Base-by-base conservation (phyloP, 2,797 vertebrate species). In the Fistularia commersonii region DNA sequence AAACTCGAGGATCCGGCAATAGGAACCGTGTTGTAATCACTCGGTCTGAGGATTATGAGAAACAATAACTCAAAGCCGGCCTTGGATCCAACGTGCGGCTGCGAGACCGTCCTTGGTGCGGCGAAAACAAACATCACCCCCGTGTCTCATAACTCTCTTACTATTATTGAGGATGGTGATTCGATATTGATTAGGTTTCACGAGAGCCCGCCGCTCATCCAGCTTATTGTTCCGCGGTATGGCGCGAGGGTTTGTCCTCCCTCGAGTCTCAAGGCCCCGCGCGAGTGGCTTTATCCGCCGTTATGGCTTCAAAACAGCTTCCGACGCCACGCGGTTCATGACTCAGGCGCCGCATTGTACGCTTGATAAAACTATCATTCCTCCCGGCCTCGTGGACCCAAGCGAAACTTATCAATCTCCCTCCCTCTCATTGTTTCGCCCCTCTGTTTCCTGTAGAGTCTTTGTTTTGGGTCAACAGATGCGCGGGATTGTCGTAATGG, bases 121-220 rank as follows among this genome's bases (percentile, higher is more conserved):
- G 60, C 32, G 46, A 83, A 85, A 84, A 81, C 76, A 84, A 88
- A 85, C 81, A 83, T 79, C 71, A 67, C 82, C 76, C 81, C 67
- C 4, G 72, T 64, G 80, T 77, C 80, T 80, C 78, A 84, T 90
- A 90, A 88, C 73, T 85, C 82, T 81, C 74, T 66, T 76, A 75
- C 76, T 61, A 74, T 85, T 77, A 76, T 78, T 72, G 68, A 73
- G 70, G 74, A 77, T 65, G 76, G 82, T 87, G 81, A 87, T 89
- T 84, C 80, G 79, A 79, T 90, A 90, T 91, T 88, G 89, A 91
- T 91, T 88, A 81, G 84, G 81, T 82, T 89, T 85, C 77, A 84
- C 73, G 81, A 80, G 77, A 50, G 54, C 62, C 73, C 55, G 52
- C 64, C 14, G 69, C 75, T 81, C 78, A 76, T 78, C 77, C 64